Evolutionary conservation across 2,888 invertebrate species (phyloP).

Genomic region (Sylvicola fuscatus): DNA sequence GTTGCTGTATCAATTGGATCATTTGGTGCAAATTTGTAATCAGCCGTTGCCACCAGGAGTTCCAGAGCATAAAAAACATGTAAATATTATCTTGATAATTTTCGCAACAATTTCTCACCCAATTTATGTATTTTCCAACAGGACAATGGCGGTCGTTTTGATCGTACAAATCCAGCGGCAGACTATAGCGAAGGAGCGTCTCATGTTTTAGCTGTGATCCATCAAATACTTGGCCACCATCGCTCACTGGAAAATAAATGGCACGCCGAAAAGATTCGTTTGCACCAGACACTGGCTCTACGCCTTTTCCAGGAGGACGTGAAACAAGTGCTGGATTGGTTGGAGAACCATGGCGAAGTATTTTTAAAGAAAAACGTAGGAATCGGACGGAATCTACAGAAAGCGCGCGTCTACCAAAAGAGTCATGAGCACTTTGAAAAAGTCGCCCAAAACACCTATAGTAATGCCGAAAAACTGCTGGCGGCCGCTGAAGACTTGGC

Average conservation of each 20-base stretch:
- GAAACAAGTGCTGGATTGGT: conserved; percentile 92
- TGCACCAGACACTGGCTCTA: conserved; percentile 84
- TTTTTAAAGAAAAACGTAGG: conserved; percentile 94
- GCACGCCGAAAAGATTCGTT: conserved; percentile 84
- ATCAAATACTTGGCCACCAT: conserved; percentile 91
- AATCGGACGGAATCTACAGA: conserved; percentile 84
- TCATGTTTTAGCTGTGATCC: conserved; percentile 89
- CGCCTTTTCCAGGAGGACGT: conserved; percentile 93
- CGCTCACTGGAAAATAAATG: conserved; percentile 83
- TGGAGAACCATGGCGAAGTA: conserved; percentile 92
- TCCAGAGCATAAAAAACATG: conserved; percentile 43
- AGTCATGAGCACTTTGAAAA: conserved; percentile 98
- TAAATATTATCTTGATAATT: conserved; percentile 23
- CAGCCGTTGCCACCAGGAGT: conserved; percentile 41
- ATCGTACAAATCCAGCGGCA: conserved; percentile 54
- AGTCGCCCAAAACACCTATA: conserved; percentile 95
- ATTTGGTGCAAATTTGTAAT: conserved; percentile 89
- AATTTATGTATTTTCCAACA: conserved; percentile 11
- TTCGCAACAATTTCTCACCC: conserved; percentile 6
- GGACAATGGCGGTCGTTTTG: conserved; percentile 19
- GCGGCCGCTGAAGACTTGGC: conserved; percentile 93
- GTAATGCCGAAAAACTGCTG: conserved; percentile 90
- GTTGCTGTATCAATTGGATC: conserved; percentile 84
- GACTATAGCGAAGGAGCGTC: conserved; percentile 95
- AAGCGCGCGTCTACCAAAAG: conserved; percentile 89